Conservation (phyloP, 2,797 vertebrate species). For the Dendrocincla tyrannina region DNA sequence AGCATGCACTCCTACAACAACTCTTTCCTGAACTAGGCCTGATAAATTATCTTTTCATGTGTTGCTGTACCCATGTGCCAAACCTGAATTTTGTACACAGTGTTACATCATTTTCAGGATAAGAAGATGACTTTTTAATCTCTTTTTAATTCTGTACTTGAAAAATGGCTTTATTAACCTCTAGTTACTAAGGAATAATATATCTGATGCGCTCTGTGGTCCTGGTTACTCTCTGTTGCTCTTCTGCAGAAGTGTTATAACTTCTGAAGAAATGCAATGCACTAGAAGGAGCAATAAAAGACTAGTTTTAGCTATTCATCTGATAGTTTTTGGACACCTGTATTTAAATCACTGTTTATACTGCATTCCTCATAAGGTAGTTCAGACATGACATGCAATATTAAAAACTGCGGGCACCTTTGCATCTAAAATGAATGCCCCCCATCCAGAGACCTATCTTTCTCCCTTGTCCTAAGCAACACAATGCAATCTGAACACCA, state of each 20-base stretch:
- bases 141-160: slow-evolving; percentile 12
- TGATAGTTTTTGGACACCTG: background rate
- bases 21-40: background rate
- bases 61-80: background rate
- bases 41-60: background rate
- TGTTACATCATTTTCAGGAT: background rate
- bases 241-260: slow-evolving; percentile 3
- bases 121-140: background rate
- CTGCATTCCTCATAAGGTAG: background rate
- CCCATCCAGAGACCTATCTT: background rate
- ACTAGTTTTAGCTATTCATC: background rate
- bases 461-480: background rate
- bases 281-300: background rate
- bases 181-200: slow-evolving; percentile 11
- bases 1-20: background rate
- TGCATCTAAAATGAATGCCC: background rate
- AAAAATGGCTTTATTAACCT: slow-evolving; percentile 32
- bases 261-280: background rate
- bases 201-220: background rate
- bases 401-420: background rate
- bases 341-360: background rate
- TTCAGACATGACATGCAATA: background rate
- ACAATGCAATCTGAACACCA: background rate
- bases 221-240: slow-evolving; percentile 3
- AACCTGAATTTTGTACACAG: background rate